Conservation (phyloP, 2,113 vertebrate species). For the Catharus minimus region DNA sequence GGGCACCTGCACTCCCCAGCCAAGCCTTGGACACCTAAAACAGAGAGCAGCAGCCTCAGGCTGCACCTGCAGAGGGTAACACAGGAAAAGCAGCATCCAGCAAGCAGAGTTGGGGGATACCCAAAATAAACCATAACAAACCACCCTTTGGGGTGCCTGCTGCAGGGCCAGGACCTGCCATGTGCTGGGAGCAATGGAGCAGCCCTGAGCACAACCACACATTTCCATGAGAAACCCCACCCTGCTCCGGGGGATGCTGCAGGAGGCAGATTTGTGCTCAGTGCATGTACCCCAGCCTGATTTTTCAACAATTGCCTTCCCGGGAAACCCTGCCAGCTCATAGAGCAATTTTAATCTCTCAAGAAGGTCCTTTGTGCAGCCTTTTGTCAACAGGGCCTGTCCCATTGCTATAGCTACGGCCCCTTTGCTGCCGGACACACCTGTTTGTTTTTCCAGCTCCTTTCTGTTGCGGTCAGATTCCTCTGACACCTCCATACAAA, state of each 20-base stretch:
- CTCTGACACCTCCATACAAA: conserved; percentile 23
- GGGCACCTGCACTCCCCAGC: no score
- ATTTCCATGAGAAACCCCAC: rapidly evolving
- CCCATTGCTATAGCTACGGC: conserved; percentile 59
- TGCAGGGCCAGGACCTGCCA: rapidly evolving
- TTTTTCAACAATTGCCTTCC: background rate
- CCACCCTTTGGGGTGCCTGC: background rate
- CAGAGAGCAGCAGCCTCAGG: background rate
- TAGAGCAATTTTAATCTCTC: background rate
- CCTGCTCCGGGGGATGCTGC: rapidly evolving
- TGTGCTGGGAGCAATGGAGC: background rate
- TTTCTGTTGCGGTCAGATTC: conserved; percentile 15
- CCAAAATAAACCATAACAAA: background rate
- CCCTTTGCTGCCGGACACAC: conserved; percentile 34
- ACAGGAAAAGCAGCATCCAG: background rate
- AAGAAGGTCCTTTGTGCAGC: conserved; percentile 42
- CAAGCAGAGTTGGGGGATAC: background rate
- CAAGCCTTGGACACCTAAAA: rapidly evolving
- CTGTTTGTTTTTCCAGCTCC: conserved; percentile 70
- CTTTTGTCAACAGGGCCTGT: conserved; percentile 60
- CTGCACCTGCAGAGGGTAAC: background rate
- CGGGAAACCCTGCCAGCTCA: background rate
- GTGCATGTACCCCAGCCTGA: rapidly evolving
- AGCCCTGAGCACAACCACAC: rapidly evolving
- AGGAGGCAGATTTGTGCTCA: background rate